Conservation (phyloP, 2,797 vertebrate genomes). For the Tolypeutes matacus region DNA sequence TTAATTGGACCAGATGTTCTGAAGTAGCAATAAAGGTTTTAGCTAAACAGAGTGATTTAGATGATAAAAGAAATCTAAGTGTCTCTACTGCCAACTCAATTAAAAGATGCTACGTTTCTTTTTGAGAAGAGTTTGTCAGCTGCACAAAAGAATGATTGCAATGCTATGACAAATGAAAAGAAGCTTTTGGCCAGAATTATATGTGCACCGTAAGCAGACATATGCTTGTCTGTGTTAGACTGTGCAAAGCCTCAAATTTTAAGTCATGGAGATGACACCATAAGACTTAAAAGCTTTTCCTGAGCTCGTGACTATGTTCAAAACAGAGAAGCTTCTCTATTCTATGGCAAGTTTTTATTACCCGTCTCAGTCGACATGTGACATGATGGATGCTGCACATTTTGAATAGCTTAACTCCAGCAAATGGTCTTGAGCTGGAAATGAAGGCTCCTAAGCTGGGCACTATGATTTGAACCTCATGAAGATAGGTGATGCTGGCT, state of each 20-base stretch:
- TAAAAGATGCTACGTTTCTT: slow-evolving; percentile 74
- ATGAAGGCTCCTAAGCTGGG: slow-evolving; percentile 34
- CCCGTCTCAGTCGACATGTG: slow-evolving; percentile 28
- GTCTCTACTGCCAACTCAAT: slow-evolving; percentile 75
- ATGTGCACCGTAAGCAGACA: not conserved
- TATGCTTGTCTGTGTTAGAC: slow-evolving; percentile 23
- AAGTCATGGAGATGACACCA: slow-evolving; percentile 40
- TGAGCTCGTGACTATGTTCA: not conserved
- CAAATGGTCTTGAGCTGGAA: slow-evolving; percentile 56
- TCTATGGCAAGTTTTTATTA: slow-evolving; percentile 64
- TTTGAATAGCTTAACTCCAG: slow-evolving; percentile 66
- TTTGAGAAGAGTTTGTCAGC: slow-evolving; percentile 73
- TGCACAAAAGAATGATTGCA: slow-evolving; percentile 40
- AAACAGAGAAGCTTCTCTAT: slow-evolving; percentile 46
- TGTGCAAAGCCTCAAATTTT: slow-evolving; percentile 56
- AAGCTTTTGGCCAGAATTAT: slow-evolving; percentile 57
- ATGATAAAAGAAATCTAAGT: slow-evolving; percentile 74
- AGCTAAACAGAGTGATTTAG: slow-evolving; percentile 79
- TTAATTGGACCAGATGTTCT: slow-evolving; percentile 84
- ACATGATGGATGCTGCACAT: slow-evolving; percentile 35
- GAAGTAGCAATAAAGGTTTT: slow-evolving; percentile 72
- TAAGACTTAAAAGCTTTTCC: slow-evolving; percentile 54
- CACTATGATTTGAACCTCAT: slow-evolving; percentile 33
- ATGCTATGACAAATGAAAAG: slow-evolving; percentile 27
- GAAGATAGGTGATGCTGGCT: not conserved